Evolutionary conservation across 2,888 invertebrate species (phyloP), one percentile per base, ranked within the genome.

Genomic region (Agonopterix heracliana): DNA sequence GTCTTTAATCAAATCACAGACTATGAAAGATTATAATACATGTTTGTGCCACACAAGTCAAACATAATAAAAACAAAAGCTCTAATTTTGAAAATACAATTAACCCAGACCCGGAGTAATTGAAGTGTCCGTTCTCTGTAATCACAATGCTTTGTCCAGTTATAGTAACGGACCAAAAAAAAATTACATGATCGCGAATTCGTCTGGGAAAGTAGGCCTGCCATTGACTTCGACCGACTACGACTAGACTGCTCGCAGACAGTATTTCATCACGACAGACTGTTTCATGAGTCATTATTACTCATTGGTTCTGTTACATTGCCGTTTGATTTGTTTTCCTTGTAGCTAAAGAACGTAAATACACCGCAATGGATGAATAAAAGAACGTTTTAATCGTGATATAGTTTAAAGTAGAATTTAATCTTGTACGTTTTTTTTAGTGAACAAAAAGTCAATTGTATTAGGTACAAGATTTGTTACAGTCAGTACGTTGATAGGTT

Each of bases 181-280:
- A 81, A 77, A 73, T 71, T 66, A 73, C 71, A 74, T 63, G 74
- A 73, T 71, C 26, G 66, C 61, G 64, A 67, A 63, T 68, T 63
- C 58, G 71, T 60, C 68, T 73, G 73, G 60, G 84, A 86, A 86
- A 86, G 87, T 85, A 70, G 83, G 78, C 72, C 76, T 80, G 81
- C 65, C 80, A 71, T 71, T 76, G 79, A 74, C 78, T 81, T 65
- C 57, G 54, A 34, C 49, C 66, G 81, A 75, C 85, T 82, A 87
- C 66, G 81, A 75, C 85, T 82, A 87, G 87, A 87, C 87, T 67
- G 74, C 58, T 41, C 54, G 55, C 48, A 50, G 48, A 54, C 52
- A 54, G 58, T 38, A n/a, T 38, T 38, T 38, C 26, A 38, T n/a
- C 38, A 9, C 9, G 38, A n/a, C 9, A 38, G n/a, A 38, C 38